These are phyloP conservation scores for Notechis scutatus DNA, from an alignment of 2,113 vertebrate genomes.

Conservation along the genomic window DNA sequence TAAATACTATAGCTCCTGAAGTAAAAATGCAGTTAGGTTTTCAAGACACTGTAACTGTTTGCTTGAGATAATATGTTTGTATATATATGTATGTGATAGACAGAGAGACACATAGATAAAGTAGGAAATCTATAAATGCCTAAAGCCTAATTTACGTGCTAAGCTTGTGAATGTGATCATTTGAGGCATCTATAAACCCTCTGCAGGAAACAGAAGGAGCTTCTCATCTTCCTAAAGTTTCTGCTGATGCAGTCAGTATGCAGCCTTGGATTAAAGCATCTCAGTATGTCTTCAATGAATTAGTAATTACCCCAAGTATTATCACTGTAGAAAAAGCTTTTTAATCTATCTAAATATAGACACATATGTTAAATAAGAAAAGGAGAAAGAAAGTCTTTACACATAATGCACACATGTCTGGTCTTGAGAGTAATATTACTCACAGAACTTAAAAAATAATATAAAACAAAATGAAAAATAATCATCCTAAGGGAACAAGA, in stretches of 20 bases:
- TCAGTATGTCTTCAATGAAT: background rate
- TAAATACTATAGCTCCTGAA: background rate
- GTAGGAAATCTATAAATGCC: background rate
- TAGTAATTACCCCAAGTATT: constrained; percentile 12
- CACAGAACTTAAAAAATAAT: background rate
- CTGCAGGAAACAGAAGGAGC: constrained; percentile 14
- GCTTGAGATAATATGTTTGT: background rate
- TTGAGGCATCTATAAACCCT: constrained; percentile 12
- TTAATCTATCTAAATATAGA: background rate
- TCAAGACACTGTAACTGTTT: background rate
- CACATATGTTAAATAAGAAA: background rate
- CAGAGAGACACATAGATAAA: background rate
- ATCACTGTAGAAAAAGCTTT: background rate
- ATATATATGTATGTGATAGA: background rate
- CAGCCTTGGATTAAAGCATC: background rate
- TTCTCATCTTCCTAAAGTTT: constrained; percentile 36
- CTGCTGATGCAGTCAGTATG: background rate
- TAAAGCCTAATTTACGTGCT: constrained; percentile 33
- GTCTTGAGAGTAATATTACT: background rate
- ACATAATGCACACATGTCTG: background rate
- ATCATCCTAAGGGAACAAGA: too few species aligned
- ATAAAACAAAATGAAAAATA: background rate
- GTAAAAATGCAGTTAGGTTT: constrained; percentile 14
- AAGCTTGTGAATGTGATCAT: constrained; percentile 32
- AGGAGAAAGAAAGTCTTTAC: background rate